phyloP scores from a whole-genome alignment of 2,888 invertebrate species.

The Lysandra bellargus region DNA sequence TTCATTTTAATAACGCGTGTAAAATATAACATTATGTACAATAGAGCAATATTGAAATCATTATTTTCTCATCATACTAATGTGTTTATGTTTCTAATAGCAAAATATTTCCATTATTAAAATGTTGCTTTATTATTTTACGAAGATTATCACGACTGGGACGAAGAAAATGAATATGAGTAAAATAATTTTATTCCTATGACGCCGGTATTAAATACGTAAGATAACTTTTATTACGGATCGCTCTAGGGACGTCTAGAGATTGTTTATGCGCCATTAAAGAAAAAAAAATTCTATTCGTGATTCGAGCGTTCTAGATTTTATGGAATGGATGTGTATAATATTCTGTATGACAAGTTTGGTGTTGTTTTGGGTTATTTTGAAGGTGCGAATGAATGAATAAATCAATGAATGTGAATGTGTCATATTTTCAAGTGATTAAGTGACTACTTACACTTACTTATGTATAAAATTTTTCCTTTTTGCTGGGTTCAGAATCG shows the following conservation, averaged over 20 bases:
- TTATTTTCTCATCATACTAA: no score
- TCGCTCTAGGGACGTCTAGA: neutral
- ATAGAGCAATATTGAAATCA: no score
- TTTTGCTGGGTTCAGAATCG: no score
- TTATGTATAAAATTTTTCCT: no score
- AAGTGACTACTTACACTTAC: no score
- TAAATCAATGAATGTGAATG: no score
- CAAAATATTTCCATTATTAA: neutral
- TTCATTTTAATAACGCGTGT: neutral
- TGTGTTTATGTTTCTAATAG: neutral
- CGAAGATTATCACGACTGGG: neutral
- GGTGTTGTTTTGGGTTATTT: no score
- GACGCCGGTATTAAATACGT: neutral
- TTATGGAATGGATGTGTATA: neutral
- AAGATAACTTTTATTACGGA: conserved; percentile 5
- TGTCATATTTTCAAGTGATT: no score
- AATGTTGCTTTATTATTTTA: neutral
- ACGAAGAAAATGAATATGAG: neutral
- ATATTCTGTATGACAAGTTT: no score
- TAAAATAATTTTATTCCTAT: neutral
- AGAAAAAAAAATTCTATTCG: neutral
- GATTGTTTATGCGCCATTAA: neutral
- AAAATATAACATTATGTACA: no score
- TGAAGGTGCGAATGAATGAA: no score
- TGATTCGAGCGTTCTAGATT: neutral